Conservation (phyloP, 2,888 invertebrate species). For the Dasypogon diadema region DNA sequence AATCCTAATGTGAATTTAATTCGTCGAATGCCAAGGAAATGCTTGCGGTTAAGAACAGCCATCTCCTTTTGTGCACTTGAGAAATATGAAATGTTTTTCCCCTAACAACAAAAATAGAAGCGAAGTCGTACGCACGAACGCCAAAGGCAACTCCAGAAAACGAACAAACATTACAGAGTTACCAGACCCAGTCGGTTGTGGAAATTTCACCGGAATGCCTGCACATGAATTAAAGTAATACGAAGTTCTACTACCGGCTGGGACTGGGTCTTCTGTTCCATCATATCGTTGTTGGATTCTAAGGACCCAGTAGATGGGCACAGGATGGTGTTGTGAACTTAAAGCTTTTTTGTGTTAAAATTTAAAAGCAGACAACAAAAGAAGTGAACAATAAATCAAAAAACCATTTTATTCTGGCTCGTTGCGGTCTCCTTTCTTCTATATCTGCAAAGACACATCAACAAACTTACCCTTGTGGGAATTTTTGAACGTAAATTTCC, state of each 20-base stretch:
- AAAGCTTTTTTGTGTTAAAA: conserved; percentile 37
- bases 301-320: neutral
- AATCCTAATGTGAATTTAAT: conserved; percentile 52
- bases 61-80: conserved; percentile 42
- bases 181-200: neutral
- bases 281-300: neutral
- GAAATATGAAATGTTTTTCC: conserved; percentile 28
- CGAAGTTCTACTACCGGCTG: conserved; percentile 4
- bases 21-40: conserved; percentile 46
- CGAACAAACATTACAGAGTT: conserved; percentile 17
- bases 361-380: conserved; percentile 48
- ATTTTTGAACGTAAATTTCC: conserved; percentile 52
- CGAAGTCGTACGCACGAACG: conserved; percentile 42
- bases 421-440: conserved; percentile 1
- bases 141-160: conserved; percentile 19
- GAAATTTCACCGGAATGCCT: neutral
- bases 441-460: conserved; percentile 5
- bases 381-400: conserved; percentile 48
- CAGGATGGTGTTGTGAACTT: conserved; percentile 33
- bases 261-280: neutral
- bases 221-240: conserved; percentile 11
- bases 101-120: conserved; percentile 24
- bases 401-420: conserved; percentile 45
- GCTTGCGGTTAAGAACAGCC: conserved; percentile 46
- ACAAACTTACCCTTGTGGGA: conserved; percentile 36